Evolutionary conservation across 2,113 vertebrate genomes (phyloP).

Genomic region (Marcusenius ussheri): DNA sequence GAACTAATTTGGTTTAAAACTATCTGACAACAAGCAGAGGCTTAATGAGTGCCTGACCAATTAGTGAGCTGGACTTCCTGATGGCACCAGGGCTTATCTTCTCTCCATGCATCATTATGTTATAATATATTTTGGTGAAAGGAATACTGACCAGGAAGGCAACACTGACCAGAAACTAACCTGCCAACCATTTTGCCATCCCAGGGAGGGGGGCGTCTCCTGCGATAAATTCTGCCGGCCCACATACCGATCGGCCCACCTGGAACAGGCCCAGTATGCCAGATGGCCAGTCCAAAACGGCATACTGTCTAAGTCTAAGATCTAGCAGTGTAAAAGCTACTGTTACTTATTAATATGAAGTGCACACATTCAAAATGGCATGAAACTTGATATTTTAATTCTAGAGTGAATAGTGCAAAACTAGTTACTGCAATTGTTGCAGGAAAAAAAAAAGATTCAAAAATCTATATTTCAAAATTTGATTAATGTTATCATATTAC

Average conservation of each 20-base stretch:
- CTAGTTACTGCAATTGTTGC: not conserved
- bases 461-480: not conserved
- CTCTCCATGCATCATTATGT: not conserved
- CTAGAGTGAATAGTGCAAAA: not conserved
- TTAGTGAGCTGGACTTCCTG: constrained; percentile 32
- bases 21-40: not conserved
- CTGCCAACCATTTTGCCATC: not conserved
- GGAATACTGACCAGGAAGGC: not conserved
- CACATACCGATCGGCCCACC: not conserved
- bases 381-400: not conserved
- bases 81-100: constrained; percentile 33
- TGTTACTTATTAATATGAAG: not conserved
- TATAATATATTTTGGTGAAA: not conserved
- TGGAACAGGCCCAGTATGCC: not conserved
- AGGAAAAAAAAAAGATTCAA: not conserved
- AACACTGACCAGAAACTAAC: not conserved
- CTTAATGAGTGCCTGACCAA: constrained; percentile 35
- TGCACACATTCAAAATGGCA: not conserved
- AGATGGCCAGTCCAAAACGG: not conserved
- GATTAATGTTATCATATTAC: not conserved
- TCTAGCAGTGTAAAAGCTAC: not conserved
- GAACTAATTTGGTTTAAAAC: constrained; percentile 38
- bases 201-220: not conserved
- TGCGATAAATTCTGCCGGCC: not conserved
- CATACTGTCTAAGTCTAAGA: not conserved